These are phyloP conservation scores for Charina bottae DNA, from an alignment of 2,113 vertebrate genomes.

Conservation along the genomic window DNA sequence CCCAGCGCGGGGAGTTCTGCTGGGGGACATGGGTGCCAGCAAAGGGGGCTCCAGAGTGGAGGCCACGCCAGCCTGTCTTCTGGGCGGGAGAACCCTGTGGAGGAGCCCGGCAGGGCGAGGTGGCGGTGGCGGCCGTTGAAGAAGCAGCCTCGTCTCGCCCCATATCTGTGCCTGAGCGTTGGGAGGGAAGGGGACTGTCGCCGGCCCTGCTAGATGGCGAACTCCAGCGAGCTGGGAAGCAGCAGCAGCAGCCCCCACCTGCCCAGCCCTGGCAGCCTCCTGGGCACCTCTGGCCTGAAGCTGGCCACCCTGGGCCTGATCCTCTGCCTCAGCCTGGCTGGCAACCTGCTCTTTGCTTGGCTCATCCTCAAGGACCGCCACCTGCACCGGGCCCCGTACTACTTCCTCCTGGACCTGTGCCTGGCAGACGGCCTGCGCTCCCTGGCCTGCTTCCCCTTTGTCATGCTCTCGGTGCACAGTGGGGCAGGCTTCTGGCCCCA, in stretches of 20 bases:
- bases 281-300: conserved; percentile 81
- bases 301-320: conserved; percentile 90
- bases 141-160: conserved; percentile 44
- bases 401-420: conserved; percentile 93
- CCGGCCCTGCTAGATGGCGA: conserved; percentile 83
- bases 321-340: conserved; percentile 87
- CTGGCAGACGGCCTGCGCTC: conserved; percentile 90
- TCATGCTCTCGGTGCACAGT: conserved; percentile 88
- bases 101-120: not conserved
- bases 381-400: conserved; percentile 91
- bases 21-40: conserved; percentile 40
- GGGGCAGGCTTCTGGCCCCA: conserved; percentile 85
- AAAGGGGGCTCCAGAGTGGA: conserved; percentile 34
- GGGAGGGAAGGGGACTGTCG: not conserved
- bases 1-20: conserved; percentile 32
- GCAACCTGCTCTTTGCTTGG: conserved; percentile 88
- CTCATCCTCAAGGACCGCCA: conserved; percentile 90
- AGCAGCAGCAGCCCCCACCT: conserved; percentile 81
- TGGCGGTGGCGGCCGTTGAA: not conserved
- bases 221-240: conserved; percentile 80
- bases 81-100: conserved; percentile 42
- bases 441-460: conserved; percentile 92
- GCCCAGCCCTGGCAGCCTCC: conserved; percentile 80
- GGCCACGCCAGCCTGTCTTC: conserved; percentile 38
- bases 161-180: not conserved